These are phyloP conservation scores for Pelobates fuscus DNA, from an alignment of 2,113 vertebrate species.

Conservation along the genomic window DNA sequence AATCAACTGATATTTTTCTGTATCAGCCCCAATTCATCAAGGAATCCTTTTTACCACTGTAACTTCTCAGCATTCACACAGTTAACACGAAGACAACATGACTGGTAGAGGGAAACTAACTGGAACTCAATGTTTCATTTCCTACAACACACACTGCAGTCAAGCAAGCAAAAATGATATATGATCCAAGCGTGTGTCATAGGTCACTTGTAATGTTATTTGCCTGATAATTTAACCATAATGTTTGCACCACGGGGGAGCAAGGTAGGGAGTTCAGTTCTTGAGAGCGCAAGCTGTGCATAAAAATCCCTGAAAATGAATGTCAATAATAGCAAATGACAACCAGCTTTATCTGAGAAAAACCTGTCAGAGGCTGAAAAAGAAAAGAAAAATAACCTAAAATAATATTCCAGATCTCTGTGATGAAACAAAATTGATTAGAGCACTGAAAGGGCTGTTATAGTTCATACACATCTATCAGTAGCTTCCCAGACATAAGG, in stretches of 20 bases:
- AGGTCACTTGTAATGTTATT: not conserved
- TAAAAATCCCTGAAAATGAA: not conserved
- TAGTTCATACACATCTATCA: conserved; percentile 26
- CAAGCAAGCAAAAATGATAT: not conserved
- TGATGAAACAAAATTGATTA: conserved; percentile 9
- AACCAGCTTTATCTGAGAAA: not conserved
- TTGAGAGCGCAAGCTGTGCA: not conserved
- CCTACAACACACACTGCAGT: too few species aligned
- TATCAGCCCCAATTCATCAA: too few species aligned
- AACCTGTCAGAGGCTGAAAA: not conserved
- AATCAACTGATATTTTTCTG: too few species aligned
- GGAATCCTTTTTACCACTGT: too few species aligned
- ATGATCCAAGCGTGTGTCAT: not conserved
- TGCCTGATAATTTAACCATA: not conserved
- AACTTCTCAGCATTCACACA: too few species aligned
- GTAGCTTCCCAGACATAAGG: conserved; percentile 6
- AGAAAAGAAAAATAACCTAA: not conserved
- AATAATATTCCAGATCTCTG: not conserved
- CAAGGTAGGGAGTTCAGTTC: not conserved
- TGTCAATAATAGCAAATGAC: not conserved
- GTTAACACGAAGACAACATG: too few species aligned
- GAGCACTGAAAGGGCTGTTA: not conserved
- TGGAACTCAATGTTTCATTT: too few species aligned
- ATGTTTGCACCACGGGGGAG: not conserved
- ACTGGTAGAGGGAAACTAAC: too few species aligned